Conservation (phyloP, 2,888 invertebrate genomes). For the Onthophagus sagittarius region DNA sequence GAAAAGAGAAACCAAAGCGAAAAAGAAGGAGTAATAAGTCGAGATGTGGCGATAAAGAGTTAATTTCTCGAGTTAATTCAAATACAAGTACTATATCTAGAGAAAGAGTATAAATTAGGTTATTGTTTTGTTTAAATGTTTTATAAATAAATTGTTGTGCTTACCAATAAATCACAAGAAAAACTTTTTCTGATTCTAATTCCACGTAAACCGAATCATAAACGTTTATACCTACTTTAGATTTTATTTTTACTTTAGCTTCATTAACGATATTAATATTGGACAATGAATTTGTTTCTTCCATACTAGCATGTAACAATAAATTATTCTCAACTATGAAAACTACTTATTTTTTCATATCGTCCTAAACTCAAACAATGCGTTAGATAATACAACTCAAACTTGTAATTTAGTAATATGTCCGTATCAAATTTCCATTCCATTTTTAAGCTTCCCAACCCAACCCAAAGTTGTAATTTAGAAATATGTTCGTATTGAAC, state of each 20-base stretch:
- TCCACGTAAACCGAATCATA: slow-evolving; percentile 50
- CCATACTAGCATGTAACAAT: slow-evolving; percentile 69
- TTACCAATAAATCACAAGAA: slow-evolving; percentile 58
- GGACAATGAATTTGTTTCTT: slow-evolving; percentile 51
- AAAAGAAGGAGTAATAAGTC: slow-evolving; percentile 37
- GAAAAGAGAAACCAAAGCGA: slow-evolving; percentile 57
- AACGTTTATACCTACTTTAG: slow-evolving; percentile 48
- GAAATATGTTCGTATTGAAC: too few relatives aligned
- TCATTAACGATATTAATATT: slow-evolving; percentile 67
- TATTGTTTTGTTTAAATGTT: neutral
- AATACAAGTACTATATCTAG: slow-evolving; percentile 20
- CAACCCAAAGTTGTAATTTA: too few relatives aligned
- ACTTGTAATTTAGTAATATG: slow-evolving; percentile 87
- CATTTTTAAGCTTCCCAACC: slow-evolving; percentile 80
- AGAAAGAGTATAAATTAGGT: slow-evolving; percentile 12
- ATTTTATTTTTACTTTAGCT: slow-evolving; percentile 61
- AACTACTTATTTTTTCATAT: slow-evolving; percentile 71
- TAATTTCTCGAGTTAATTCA: slow-evolving; percentile 18
- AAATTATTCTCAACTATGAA: slow-evolving; percentile 94
- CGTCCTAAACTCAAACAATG: slow-evolving; percentile 79
- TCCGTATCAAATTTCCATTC: slow-evolving; percentile 65
- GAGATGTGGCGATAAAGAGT: slow-evolving; percentile 1
- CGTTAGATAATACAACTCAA: slow-evolving; percentile 91
- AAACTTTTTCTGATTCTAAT: slow-evolving; percentile 60
- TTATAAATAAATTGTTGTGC: neutral